Base-by-base conservation (phyloP, 1,140 invertebrate species). In the Mamestra configurata region DNA sequence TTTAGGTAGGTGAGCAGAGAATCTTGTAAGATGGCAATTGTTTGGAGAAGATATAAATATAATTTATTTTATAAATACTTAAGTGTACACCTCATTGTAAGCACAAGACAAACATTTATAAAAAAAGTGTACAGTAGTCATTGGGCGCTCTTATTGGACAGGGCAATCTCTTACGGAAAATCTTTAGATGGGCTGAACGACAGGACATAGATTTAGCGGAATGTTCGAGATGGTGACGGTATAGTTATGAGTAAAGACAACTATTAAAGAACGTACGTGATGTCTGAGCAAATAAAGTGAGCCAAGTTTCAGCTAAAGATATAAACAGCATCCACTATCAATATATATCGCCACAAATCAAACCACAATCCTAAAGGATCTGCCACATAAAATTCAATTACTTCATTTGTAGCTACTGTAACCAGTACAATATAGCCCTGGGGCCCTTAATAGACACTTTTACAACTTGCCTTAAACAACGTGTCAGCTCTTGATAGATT, bases 331-430 rank as follows among this genome's bases (percentile, higher is more conserved):
- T 20, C 59, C 40, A 61, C 59, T 37, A 11, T 27, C 22, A 15
- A 61, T 61, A 31, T 61, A 37, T 46, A 24, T 6, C 7, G 4
- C 64, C 20, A 68, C 64, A 68, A 43, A 68, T 68, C 64, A 68
- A 68, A 43, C 64, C 11, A 18, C 64, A 68, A 31, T 68, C 37
- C 18, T 46, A 68, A 46, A 68, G 35, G 64, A 68, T 46, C 59
- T 37, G 59, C 20, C 37, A 68, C 64, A 68, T 68, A 68, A 68
- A 68, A 68, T 68, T 68, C 64, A 43, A 68, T 68, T 68, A 46
- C 64, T 68, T 68, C 64, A 68, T 68, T 68, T 68, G 64, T 46
- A 43, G 64, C 64, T 13, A 46, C 64, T 68, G 64, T 24, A 43
- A 24, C 64, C 40, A 13, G 22, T 20, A 68, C 64, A 68, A 68